Percentiles rank a stretch among this genome's conserved stretches.
phyloP scores from a whole-genome alignment of 2,888 invertebrate species.

The Smittia aterrima region DNA sequence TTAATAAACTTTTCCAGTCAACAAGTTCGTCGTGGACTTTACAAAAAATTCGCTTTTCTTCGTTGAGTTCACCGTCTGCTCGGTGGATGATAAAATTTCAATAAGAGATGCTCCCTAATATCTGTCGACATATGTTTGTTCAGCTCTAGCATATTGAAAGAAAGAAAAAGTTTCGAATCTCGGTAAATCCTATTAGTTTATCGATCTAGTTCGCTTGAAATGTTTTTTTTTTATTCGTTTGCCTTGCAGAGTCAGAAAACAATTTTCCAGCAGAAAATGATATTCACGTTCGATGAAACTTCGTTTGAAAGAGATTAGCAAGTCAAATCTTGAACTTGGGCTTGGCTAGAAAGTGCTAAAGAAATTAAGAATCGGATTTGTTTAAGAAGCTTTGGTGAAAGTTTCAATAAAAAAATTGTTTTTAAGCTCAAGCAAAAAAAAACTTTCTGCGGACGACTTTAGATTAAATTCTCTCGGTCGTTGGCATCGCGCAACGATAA shows the following conservation, averaged over 20 bases:
- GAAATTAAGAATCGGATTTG: neutral
- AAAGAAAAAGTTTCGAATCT: neutral
- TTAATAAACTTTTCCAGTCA: too few relatives aligned
- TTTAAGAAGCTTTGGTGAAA: neutral
- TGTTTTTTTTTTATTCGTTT: neutral
- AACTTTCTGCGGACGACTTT: neutral
- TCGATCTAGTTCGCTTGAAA: neutral
- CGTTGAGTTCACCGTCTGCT: neutral
- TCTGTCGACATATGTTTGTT: neutral
- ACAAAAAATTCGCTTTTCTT: neutral
- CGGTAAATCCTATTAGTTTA: constrained; percentile 15
- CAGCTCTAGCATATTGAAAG: constrained; percentile 16
- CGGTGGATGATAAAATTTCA: neutral
- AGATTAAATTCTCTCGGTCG: neutral
- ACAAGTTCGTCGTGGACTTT: too few relatives aligned
- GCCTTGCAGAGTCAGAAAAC: too few relatives aligned
- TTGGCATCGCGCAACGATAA: neutral
- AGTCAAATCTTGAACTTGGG: neutral
- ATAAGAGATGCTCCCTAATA: neutral
- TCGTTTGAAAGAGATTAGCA: constrained; percentile 4
- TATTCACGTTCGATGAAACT: too few relatives aligned
- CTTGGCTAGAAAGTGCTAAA: neutral
- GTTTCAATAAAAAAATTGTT: neutral
- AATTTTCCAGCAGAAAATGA: too few relatives aligned
- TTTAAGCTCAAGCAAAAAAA: neutral